Percentiles rank a stretch among this genome's conserved stretches.
Evolutionary conservation across 2,797 vertebrate species (phyloP).

Genomic region (Gastrophryne carolinensis): DNA sequence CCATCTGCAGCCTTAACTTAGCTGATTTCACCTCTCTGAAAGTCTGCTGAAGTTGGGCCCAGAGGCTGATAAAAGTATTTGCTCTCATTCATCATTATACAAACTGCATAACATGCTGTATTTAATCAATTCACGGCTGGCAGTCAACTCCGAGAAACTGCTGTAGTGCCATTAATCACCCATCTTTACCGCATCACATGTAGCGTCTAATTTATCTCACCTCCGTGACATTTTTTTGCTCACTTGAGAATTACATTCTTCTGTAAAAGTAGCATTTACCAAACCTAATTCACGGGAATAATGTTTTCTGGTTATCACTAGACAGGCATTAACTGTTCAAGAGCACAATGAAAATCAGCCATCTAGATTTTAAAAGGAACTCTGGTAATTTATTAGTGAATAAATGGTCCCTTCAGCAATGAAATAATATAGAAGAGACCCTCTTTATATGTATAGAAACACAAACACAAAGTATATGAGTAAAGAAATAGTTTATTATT

Average conservation of each 20-base stretch:
- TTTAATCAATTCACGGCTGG: conserved; percentile 51
- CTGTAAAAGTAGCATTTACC: conserved; percentile 25
- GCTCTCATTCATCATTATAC: conserved; percentile 45
- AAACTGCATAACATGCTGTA: conserved; percentile 45
- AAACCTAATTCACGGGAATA: background rate
- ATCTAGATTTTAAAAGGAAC: no score
- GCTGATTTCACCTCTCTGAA: conserved; percentile 1
- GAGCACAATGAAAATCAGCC: no score
- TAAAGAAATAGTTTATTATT: no score
- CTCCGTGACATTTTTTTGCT: conserved; percentile 37
- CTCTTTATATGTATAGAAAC: no score
- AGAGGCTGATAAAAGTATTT: conserved; percentile 39
- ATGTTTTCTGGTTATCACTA: conserved; percentile 3
- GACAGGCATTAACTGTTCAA: no score
- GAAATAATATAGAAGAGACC: no score
- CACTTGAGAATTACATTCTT: conserved; percentile 34
- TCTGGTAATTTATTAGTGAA: no score
- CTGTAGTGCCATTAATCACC: conserved; percentile 47
- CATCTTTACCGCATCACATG: conserved; percentile 41
- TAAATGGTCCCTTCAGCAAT: no score
- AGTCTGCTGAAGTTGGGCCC: conserved; percentile 35
- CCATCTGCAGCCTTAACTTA: background rate
- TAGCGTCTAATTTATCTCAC: conserved; percentile 34
- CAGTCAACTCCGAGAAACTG: conserved; percentile 46
- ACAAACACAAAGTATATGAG: no score